A percentile compares a stretch with the other conserved stretches of the same genome.
These are phyloP conservation scores for Notospermus geniculatus DNA, from an alignment of 1,140 invertebrate genomes.

Conservation along the genomic window DNA sequence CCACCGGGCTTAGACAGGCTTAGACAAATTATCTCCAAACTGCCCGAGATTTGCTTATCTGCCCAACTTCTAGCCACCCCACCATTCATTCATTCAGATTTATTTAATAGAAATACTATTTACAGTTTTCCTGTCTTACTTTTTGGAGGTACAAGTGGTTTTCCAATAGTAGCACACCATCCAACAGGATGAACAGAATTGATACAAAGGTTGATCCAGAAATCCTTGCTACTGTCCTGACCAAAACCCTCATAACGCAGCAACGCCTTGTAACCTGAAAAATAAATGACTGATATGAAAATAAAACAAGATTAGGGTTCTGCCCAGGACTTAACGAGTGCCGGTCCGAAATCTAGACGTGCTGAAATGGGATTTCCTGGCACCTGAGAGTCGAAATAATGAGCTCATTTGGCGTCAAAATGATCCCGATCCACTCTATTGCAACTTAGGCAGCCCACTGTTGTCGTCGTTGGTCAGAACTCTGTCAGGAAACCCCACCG, in stretches of 20 bases:
- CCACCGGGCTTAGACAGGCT: no score
- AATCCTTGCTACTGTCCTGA: constrained; percentile 81
- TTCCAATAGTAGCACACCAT: constrained; percentile 93
- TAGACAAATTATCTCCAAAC: background rate
- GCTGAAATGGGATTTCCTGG: no score
- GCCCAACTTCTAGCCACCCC: background rate
- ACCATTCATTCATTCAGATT: no score
- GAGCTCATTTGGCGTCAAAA: no score
- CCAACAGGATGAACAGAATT: constrained; percentile 92
- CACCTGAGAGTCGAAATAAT: no score
- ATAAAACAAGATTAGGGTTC: background rate
- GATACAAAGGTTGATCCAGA: constrained; percentile 93
- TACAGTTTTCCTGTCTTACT: constrained; percentile 54
- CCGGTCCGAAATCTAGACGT: background rate
- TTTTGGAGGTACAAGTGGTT: constrained; percentile 89
- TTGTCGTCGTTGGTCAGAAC: no score
- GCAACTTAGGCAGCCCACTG: no score
- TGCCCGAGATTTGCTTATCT: background rate
- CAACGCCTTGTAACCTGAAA: constrained; percentile 81
- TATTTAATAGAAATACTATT: no score
- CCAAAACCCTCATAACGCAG: constrained; percentile 93
- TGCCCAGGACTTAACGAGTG: background rate
- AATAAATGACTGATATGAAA: constrained; percentile 12
- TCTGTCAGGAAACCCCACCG: no score
- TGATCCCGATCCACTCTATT: no score